Percentiles rank a stretch among this genome's conserved stretches.
Conservation (phyloP, 2,113 vertebrate species). For the Ramphastos sulfuratus region DNA sequence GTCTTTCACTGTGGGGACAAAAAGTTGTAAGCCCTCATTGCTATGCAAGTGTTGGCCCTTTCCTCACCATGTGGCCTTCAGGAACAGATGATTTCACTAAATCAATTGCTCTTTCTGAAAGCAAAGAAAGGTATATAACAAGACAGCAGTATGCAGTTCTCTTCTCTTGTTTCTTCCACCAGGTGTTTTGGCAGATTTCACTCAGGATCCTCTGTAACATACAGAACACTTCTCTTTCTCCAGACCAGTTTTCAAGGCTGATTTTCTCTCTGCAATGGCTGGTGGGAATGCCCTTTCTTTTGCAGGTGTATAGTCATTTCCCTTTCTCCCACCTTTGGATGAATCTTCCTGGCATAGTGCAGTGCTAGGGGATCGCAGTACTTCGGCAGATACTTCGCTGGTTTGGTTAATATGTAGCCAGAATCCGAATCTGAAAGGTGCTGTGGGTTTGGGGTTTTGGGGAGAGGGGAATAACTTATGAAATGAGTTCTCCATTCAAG, state of each 20-base stretch:
- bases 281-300: not conserved
- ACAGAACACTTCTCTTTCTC: not conserved
- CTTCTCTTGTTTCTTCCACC: not conserved
- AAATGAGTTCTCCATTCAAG: constrained; percentile 1
- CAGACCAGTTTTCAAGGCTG: not conserved
- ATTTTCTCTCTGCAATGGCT: not conserved
- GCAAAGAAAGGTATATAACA: not conserved
- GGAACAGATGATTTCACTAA: not conserved
- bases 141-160: not conserved
- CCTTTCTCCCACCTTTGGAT: not conserved
- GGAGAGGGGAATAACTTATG: not conserved
- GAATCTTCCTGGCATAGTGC: not conserved
- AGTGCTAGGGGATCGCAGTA: not conserved
- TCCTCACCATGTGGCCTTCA: not conserved
- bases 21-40: not conserved
- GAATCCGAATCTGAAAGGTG: not conserved
- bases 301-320: not conserved
- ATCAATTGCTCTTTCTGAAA: not conserved
- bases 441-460: not conserved
- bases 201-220: not conserved
- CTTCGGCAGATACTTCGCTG: not conserved
- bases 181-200: not conserved
- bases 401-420: not conserved
- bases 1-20: not conserved
- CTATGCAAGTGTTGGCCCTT: not conserved